Conservation (phyloP, 2,888 invertebrate genomes). For the Didymodactylos carnosus region DNA sequence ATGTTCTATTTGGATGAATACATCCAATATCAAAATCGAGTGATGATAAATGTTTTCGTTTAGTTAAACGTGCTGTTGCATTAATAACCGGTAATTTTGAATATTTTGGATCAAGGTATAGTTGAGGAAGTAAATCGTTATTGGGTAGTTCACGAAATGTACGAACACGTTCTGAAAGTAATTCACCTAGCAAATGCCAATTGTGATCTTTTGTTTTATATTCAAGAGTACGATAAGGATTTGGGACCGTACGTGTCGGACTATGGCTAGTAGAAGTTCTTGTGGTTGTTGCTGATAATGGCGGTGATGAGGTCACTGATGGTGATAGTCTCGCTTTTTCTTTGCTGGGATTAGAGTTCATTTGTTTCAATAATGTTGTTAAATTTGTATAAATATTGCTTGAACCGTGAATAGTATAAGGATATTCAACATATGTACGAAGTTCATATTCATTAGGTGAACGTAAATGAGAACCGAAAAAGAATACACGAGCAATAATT, state of each 20-base stretch:
- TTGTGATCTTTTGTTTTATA: conserved; percentile 28
- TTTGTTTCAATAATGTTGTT: background rate
- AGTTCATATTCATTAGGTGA: conserved; percentile 25
- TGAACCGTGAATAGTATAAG: conserved; percentile 30
- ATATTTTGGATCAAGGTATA: conserved; percentile 23
- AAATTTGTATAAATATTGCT: conserved; percentile 16
- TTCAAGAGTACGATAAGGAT: conserved; percentile 23
- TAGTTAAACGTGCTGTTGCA: conserved; percentile 16
- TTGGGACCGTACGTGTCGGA: conserved; percentile 20
- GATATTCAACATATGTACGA: conserved; percentile 31
- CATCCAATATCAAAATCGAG: background rate
- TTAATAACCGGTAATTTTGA: conserved; percentile 20
- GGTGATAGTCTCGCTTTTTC: no score
- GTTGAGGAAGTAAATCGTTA: conserved; percentile 25
- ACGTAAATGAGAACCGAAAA: conserved; percentile 53
- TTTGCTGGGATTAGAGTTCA: conserved; percentile 3
- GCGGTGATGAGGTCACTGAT: no score
- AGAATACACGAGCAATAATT: conserved; percentile 51
- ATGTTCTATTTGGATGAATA: no score
- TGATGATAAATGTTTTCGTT: conserved; percentile 26
- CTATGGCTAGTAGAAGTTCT: no score
- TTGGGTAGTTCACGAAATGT: conserved; percentile 29
- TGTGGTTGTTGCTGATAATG: no score
- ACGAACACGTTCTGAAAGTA: conserved; percentile 28
- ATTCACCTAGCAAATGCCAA: conserved; percentile 27